Conservation (phyloP, 2,113 vertebrate genomes). For the Hucho hucho region DNA sequence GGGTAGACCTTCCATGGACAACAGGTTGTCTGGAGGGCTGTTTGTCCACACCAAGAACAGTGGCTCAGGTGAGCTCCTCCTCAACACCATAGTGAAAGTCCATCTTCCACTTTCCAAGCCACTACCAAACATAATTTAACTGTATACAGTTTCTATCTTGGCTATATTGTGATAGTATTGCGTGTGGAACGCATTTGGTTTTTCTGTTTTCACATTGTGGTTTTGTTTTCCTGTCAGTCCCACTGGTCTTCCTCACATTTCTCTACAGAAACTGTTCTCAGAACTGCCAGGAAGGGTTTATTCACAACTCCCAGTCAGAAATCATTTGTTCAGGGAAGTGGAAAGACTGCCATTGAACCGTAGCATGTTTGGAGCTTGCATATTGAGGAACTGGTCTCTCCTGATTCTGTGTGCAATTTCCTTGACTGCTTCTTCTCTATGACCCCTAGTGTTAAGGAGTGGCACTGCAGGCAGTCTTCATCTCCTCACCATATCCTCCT, state of each 20-base stretch:
- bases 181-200: neutral
- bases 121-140: neutral
- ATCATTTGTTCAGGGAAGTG: neutral
- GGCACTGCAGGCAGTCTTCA: neutral
- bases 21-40: slow-evolving; percentile 75
- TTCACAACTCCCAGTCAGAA: too few relatives aligned
- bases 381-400: neutral
- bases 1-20: slow-evolving; percentile 77
- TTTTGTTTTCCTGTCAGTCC: too few relatives aligned
- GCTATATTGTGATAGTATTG: neutral
- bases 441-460: neutral
- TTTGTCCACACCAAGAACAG: slow-evolving; percentile 78
- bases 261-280: neutral
- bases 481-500: too few relatives aligned
- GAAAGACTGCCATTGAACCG: neutral
- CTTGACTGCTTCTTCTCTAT: neutral
- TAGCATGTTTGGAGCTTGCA: neutral
- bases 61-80: slow-evolving; percentile 76
- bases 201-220: neutral
- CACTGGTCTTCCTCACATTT: too few relatives aligned
- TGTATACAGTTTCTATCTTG: neutral
- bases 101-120: neutral
- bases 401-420: neutral
- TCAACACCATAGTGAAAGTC: neutral
- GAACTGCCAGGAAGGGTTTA: too few relatives aligned